Percentiles rank a stretch among this genome's conserved stretches.
Conservation (phyloP, 2,888 invertebrate genomes). For the Hipparchia semele region DNA sequence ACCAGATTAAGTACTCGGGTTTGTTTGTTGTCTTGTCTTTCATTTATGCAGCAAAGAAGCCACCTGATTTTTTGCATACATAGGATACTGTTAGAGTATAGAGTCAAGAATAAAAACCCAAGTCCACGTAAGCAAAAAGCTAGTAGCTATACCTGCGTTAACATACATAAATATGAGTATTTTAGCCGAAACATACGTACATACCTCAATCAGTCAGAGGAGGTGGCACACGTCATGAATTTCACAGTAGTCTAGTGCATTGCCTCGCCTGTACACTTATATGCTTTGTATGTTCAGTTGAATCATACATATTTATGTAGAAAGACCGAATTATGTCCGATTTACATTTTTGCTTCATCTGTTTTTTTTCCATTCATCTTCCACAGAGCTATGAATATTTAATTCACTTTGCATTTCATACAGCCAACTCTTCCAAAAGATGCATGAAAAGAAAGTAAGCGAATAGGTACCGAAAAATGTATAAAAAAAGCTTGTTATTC, state of each 20-base stretch:
- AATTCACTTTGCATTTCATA: constrained; percentile 30
- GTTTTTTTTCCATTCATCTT: constrained; percentile 28
- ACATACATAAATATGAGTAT: constrained; percentile 33
- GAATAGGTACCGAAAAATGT: background rate
- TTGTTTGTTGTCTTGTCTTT: no score
- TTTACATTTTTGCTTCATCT: constrained; percentile 33
- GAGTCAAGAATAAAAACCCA: background rate
- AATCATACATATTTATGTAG: constrained; percentile 32
- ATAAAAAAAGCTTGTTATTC: background rate
- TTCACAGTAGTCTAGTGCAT: constrained; percentile 56
- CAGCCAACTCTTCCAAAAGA: constrained; percentile 22
- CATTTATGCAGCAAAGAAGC: no score
- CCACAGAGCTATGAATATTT: constrained; percentile 31
- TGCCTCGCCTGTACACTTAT: constrained; percentile 17
- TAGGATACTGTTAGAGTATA: background rate
- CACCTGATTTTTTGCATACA: background rate
- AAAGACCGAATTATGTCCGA: constrained; percentile 29
- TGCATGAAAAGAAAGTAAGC: constrained; percentile 18
- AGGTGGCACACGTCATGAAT: constrained; percentile 70
- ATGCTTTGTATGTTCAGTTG: constrained; percentile 12
- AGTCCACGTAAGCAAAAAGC: background rate
- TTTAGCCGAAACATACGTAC: constrained; percentile 54
- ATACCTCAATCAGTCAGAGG: constrained; percentile 70
- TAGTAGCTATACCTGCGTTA: background rate
- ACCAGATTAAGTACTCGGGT: no score